Conservation (phyloP, 2,113 vertebrate species). For the Crotalus viridis region DNA sequence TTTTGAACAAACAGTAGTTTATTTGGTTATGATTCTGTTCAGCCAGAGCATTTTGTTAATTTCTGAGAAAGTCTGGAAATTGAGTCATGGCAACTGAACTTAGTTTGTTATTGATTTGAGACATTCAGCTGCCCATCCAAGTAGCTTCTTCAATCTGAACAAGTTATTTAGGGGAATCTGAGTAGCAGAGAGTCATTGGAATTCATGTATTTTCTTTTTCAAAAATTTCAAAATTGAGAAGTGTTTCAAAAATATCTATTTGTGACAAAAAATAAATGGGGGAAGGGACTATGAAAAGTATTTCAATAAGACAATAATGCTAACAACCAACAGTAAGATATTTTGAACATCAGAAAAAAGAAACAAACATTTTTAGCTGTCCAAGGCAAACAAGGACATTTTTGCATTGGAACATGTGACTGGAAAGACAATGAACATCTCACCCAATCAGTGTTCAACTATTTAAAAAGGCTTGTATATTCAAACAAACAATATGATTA, state of each 20-base stretch:
- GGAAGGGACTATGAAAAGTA: neutral
- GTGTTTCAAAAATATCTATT: neutral
- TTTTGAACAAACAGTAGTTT: neutral
- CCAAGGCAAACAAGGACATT: neutral
- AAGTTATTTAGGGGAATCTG: neutral
- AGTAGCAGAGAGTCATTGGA: neutral
- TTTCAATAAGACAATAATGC: neutral
- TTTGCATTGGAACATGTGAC: conserved; percentile 4
- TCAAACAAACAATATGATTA: neutral
- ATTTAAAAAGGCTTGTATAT: neutral
- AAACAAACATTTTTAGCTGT: neutral
- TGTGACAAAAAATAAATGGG: neutral
- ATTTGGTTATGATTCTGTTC: neutral
- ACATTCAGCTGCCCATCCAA: neutral
- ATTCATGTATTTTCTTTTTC: neutral
- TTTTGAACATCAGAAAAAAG: neutral
- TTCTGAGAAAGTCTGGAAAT: neutral
- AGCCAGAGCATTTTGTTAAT: neutral
- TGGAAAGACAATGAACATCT: neutral
- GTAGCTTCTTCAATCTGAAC: neutral
- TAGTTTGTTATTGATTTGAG: neutral
- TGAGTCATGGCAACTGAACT: neutral
- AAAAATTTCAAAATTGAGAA: neutral
- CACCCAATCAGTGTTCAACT: neutral
- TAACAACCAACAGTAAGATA: neutral